Evolutionary conservation across 2,797 vertebrate species (phyloP), one percentile per base, ranked within the genome.

Genomic region (Ciconia nigra): DNA sequence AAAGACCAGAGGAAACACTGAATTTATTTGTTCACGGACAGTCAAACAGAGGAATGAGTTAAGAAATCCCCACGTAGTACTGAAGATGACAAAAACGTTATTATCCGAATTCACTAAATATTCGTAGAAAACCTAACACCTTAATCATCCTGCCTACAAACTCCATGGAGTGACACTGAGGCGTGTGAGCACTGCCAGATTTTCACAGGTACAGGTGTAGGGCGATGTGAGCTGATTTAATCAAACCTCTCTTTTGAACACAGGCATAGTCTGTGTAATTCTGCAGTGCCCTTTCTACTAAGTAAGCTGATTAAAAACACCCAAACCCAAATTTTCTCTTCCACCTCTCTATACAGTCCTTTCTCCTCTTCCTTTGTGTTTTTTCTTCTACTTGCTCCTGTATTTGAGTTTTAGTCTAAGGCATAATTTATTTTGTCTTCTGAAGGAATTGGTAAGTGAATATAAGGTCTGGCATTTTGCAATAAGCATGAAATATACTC

Each of bases 31-130:
- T 73, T 88, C 41, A 67, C 49, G 26, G 42, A 66, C 29, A 63
- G 25, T 57, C 47, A 80, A 69, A 80, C 15, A 22, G 51, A 84
- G 33, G 24, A 76, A 69, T 37, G 44, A 85, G 46, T 37, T 73
- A 72, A 80, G 76, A 94, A 96, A 65, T 76, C 52, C 28, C 44
- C 15, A 79, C 5, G 15, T 9, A 82, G 24, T 31, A 42, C 46
- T 87, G 70, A 35, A 91, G 78, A 72, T 62, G 78, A 57, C 39
- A 81, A 61, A 70, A 95, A 35, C 1, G 1, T 54, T 78, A 72
- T 91, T 83, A 84, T 72, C 13, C 39, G 83, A 89, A 83, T 77
- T 87, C 51, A 84, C 46, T 79, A 90, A 74, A 69, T 78, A 76
- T 87, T 92, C 35, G 70, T 79, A 62, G 74, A 61, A 92, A 76